phyloP scores from a whole-genome alignment of 2,888 invertebrate species.

The Hirtodrosophila duncani region DNA sequence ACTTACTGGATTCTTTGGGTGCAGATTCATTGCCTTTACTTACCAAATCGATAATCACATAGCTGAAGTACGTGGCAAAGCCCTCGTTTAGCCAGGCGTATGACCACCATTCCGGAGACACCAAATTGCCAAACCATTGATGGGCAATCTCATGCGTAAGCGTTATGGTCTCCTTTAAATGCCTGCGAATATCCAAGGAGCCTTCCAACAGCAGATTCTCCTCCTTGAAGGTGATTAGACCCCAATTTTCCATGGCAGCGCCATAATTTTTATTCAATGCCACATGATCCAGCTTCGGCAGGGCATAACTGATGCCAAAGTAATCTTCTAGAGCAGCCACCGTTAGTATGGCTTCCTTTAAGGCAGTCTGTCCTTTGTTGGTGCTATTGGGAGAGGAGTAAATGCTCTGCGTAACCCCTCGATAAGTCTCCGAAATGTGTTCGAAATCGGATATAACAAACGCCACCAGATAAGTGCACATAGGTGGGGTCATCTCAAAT shows the following conservation, averaged over 20 bases:
- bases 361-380: slow-evolving; percentile 56
- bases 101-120: slow-evolving; percentile 86
- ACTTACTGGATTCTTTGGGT: no score
- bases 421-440: slow-evolving; percentile 71
- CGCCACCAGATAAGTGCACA: slow-evolving; percentile 91
- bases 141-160: slow-evolving; percentile 83
- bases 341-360: slow-evolving; percentile 66
- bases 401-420: slow-evolving; percentile 75
- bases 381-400: slow-evolving; percentile 59
- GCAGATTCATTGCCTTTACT: slow-evolving; percentile 11
- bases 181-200: slow-evolving; percentile 78
- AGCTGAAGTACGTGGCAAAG: slow-evolving; percentile 80
- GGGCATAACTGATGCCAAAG: slow-evolving; percentile 85
- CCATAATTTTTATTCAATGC: slow-evolving; percentile 90
- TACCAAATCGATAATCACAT: slow-evolving; percentile 74
- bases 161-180: slow-evolving; percentile 77
- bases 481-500: slow-evolving; percentile 81
- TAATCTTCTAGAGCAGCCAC: slow-evolving; percentile 81
- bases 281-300: slow-evolving; percentile 92
- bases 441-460: slow-evolving; percentile 85
- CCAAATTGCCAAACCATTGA: slow-evolving; percentile 89
- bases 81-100: slow-evolving; percentile 87
- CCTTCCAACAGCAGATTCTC: slow-evolving; percentile 52
- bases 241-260: slow-evolving; percentile 97
- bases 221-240: slow-evolving; percentile 85